Evolutionary conservation across 37 sponge, comb jelly and placozoan genomes (phyloP), one percentile per base, ranked within the genome.

Genomic region (Spongia lamella): DNA sequence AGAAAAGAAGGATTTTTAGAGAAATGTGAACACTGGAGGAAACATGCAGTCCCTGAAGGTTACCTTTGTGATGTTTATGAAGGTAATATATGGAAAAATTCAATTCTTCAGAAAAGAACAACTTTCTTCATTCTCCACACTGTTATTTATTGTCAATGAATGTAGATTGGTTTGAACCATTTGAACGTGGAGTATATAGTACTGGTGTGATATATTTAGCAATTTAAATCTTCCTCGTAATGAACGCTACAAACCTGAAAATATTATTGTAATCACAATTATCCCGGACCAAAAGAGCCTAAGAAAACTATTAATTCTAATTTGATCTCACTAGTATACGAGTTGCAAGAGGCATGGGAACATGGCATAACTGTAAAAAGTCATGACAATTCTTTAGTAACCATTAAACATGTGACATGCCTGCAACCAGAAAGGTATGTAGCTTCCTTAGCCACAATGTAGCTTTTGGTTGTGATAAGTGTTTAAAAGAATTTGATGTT

Each of bases 271-370:
- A 33, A 53, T 77, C 43, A 54, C 65, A 4, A 27, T 77, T 19
- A 39, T 77, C 77, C 77, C 29, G 77, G 77, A 30, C 77, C 77
- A 2, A 26, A n/a, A 17, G 77, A 77, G n/a, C 77, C 77, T 1
- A 26, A 58, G 47, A 43, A 43, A 9, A 5, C 5, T 9, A 43
- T 43, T 5, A 58, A 58, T 26, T 29, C 60, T 14, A 15, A 14
- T 26, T 7, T 58, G 6, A 14, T 7, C 7, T 26, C 60, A 29
- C 14, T 58, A 58, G 29, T 58, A 7, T 22, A 7, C 13, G 60
- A 58, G 7, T 26, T 58, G 13, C 60, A 29, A 58, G 29, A 26
- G 7, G 29, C 29, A 58, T 58, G 60, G 60, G 47, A 43, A 9
- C 5, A 5, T 13, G 47, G 47, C 7, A 13, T 43, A 13, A 5